Percentiles rank a stretch among this genome's conserved stretches.
Evolutionary conservation across 2,113 vertebrate genomes (phyloP).

Genomic region (Symphodus melops): DNA sequence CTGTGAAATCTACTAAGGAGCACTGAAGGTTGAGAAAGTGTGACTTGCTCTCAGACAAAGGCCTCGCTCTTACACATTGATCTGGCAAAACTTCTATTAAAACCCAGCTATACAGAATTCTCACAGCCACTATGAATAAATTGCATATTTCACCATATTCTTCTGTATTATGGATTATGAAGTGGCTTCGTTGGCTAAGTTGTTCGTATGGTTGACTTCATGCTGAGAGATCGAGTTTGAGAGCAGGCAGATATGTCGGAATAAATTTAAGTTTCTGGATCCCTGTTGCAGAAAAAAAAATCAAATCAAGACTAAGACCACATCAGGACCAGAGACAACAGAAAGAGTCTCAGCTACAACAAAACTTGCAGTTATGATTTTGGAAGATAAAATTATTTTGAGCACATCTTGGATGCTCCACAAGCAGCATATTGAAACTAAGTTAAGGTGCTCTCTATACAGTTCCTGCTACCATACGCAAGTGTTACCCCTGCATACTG

Average conservation of each 20-base stretch:
- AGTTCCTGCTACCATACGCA: neutral
- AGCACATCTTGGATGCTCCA: neutral
- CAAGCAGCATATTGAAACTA: neutral
- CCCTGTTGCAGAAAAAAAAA: neutral
- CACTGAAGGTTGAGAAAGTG: constrained; percentile 67
- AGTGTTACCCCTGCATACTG: neutral
- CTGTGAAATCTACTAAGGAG: constrained; percentile 72
- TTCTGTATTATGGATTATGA: constrained; percentile 46
- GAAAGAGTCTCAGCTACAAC: neutral
- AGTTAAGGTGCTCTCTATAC: neutral
- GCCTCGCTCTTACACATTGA: constrained; percentile 73
- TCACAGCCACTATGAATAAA: constrained; percentile 68
- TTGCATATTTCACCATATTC: constrained; percentile 59
- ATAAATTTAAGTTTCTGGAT: constrained; percentile 14
- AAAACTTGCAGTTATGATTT: neutral
- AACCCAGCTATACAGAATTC: constrained; percentile 62
- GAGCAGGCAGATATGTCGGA: constrained; percentile 24
- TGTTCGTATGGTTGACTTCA: constrained; percentile 36
- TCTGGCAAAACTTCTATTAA: constrained; percentile 78
- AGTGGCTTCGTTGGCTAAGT: constrained; percentile 35
- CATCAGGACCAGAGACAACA: neutral
- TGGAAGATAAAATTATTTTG: neutral
- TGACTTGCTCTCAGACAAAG: constrained; percentile 70
- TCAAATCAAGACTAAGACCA: neutral
- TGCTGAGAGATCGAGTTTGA: neutral